Base-by-base conservation (phyloP, 2,113 vertebrate species). In the Greenwoodochromis staneri region DNA sequence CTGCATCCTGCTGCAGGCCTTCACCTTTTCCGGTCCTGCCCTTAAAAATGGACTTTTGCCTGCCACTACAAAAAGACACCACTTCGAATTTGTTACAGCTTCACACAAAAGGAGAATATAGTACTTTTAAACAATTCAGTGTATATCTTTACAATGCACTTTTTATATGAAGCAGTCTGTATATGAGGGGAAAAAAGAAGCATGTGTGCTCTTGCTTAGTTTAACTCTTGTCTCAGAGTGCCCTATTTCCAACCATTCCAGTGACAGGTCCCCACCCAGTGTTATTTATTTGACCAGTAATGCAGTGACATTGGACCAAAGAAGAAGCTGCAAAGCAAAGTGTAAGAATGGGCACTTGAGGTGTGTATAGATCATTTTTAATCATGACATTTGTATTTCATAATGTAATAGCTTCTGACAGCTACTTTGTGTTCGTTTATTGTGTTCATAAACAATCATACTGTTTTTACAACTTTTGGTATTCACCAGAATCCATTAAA, bases 161-260 rank as follows among this genome's bases (percentile, higher is more conserved):
- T 96, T 94, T 96, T 93, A 95, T 94, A 92, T 92, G 95, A 94
- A 96, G 94, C 94, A 94, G 92, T 97, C 92, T 97, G 97, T 97
- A 97, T 97, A 97, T 97, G 87, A 96, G 95, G 96, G 92, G 24
- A 2, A 78, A 95, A 91, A 94, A 94, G 91, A 95, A 93, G 95
- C 95, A 96, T 95, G 95, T 94, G 91, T 96, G 91, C 90, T 95
- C 71, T 88, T 91, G 85, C 90, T 94, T 89, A 87, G 90, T 91
- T 88, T 92, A 93, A 93, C 82, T 90, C 69, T 81, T 87, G 85
- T 89, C 83, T 76, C 55, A 85, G 92, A 88, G 88, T 89, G 88
- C 91, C 91, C 89, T 91, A 89, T 94, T 91, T 84, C 47, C 85
- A 82, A 31, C 81, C 71, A 88, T 89, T 80, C 88, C 86, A 91